Evolutionary conservation across 2,888 invertebrate genomes (phyloP).

Genomic region (Cephus rjabovi): DNA sequence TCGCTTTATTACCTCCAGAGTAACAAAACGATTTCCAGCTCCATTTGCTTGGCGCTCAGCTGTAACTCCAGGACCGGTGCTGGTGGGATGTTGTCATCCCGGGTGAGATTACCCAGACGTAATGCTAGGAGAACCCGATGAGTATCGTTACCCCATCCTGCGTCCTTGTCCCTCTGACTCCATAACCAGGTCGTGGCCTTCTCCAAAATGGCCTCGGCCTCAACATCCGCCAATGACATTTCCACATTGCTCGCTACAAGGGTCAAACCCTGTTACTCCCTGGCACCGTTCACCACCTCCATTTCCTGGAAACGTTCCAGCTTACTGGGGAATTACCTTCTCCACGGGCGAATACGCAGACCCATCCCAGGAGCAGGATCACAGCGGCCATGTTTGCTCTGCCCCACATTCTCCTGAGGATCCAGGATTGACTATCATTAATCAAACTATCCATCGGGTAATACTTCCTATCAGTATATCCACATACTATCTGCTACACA

Average conservation of each 20-base stretch:
- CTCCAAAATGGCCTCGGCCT: conserved; percentile 71
- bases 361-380: conserved; percentile 45
- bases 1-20: conserved; percentile 76
- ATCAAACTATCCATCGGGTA: background rate
- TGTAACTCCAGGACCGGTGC: conserved; percentile 77
- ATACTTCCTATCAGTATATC: background rate
- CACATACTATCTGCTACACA: background rate
- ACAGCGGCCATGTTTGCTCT: conserved; percentile 52
- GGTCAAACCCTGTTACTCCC: background rate
- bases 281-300: background rate
- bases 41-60: conserved; percentile 87
- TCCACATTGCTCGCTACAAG: conserved; percentile 24
- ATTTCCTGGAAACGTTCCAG: background rate
- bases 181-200: conserved; percentile 81
- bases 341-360: conserved; percentile 38
- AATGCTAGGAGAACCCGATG: conserved; percentile 85
- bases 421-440: background rate
- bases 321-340: conserved; percentile 43
- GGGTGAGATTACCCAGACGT: conserved; percentile 75
- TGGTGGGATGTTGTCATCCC: conserved; percentile 70
- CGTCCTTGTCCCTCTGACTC: conserved; percentile 79
- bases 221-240: conserved; percentile 27
- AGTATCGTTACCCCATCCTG: conserved; percentile 88
- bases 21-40: conserved; percentile 85
- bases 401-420: conserved; percentile 47